These are phyloP conservation scores for Patiria pectinifera DNA, from an alignment of 53 echinoderm and acorn worm species.

Conservation along the genomic window DNA sequence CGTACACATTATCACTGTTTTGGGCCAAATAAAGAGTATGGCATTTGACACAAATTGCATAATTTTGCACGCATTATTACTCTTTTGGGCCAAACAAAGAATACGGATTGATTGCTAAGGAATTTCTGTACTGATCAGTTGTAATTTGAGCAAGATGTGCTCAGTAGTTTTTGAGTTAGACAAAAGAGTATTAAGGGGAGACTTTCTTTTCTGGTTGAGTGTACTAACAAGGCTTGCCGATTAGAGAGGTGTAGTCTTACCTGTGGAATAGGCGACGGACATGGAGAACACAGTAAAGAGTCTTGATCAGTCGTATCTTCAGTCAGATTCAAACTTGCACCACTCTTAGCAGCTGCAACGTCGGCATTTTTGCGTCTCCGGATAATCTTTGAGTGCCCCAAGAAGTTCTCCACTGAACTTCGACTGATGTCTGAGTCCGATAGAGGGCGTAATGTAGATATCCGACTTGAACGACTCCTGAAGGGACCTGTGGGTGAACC, in stretches of 20 bases:
- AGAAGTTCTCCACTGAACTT: background rate
- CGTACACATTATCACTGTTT: no score
- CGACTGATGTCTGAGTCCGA: slow-evolving; percentile 60
- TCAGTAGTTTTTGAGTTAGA: no score
- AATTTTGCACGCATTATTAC: no score
- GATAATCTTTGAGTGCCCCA: slow-evolving; percentile 17
- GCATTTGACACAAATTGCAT: no score
- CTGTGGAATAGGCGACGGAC: slow-evolving; percentile 68
- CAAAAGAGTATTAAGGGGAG: no score
- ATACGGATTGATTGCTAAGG: no score
- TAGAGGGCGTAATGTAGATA: slow-evolving; percentile 44
- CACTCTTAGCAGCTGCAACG: slow-evolving; percentile 26
- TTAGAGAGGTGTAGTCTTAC: slow-evolving; percentile 45
- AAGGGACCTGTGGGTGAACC: slow-evolving; percentile 13
- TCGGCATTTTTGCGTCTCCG: slow-evolving; percentile 50
- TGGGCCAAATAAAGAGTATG: no score
- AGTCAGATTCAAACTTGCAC: slow-evolving; percentile 37
- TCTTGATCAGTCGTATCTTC: slow-evolving; percentile 18
- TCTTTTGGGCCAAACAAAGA: no score
- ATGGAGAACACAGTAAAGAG: slow-evolving; percentile 70
- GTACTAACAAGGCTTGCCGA: no score
- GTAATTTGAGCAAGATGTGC: no score
- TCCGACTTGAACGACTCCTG: slow-evolving; percentile 11
- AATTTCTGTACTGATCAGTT: no score
- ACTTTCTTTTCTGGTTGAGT: no score